Evolutionary conservation across 2,113 vertebrate genomes (phyloP).

Genomic region (Mormoops blainvillei): DNA sequence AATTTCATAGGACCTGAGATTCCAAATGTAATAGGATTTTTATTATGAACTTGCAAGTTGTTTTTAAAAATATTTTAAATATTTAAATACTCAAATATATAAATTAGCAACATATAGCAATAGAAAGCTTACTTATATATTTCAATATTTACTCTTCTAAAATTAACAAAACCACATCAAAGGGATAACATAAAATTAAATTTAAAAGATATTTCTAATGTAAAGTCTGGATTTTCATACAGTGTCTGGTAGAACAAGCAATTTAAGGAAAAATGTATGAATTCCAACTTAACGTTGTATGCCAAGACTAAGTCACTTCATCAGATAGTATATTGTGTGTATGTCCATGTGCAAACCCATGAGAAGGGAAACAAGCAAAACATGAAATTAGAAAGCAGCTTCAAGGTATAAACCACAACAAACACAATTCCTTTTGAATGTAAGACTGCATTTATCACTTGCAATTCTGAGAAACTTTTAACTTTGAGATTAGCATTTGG

Average conservation of each 20-base stretch:
- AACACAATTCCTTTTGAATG: background rate
- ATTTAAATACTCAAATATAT: background rate
- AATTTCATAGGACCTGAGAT: background rate
- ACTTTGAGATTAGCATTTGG: background rate
- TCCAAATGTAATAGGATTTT: background rate
- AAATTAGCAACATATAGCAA: background rate
- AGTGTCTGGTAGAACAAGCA: background rate
- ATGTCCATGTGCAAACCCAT: background rate
- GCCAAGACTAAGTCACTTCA: background rate
- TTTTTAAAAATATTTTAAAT: constrained; percentile 24
- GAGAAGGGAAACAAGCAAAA: background rate
- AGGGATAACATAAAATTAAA: background rate
- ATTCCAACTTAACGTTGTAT: background rate
- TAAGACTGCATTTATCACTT: background rate
- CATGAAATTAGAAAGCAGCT: background rate
- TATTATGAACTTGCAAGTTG: background rate
- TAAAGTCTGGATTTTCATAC: background rate
- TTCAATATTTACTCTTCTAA: background rate
- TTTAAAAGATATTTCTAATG: background rate
- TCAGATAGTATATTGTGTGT: background rate
- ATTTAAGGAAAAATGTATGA: background rate
- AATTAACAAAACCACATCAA: background rate
- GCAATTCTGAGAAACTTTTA: background rate
- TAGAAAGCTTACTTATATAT: background rate
- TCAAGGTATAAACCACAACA: background rate